Conservation (phyloP, 2,797 vertebrate genomes). For the Tapera naevia region DNA sequence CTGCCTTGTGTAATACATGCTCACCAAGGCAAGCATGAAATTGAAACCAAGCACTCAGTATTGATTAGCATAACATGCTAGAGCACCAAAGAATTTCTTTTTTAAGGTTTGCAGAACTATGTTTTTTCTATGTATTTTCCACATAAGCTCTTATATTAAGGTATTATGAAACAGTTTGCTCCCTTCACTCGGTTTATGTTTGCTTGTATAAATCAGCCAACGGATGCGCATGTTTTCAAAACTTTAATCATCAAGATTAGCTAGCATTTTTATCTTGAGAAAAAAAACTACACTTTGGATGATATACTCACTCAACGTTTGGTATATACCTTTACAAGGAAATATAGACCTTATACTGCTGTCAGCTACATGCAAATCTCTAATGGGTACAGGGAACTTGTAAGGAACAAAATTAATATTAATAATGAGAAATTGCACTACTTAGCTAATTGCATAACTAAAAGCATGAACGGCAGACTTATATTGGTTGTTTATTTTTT, state of each 20-base stretch:
- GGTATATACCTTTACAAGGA: neutral
- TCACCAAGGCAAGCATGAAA: neutral
- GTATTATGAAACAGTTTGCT: neutral
- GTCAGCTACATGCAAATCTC: neutral
- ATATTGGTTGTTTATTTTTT: neutral
- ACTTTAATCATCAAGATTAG: neutral
- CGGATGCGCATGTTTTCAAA: neutral
- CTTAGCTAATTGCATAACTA: conserved; percentile 14
- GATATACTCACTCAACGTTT: neutral
- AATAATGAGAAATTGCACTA: neutral
- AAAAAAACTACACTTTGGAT: neutral
- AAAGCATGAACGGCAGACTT: neutral
- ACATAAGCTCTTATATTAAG: neutral
- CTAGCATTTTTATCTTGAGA: neutral
- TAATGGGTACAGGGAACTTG: neutral
- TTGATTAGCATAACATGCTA: neutral
- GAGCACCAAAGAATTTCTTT: neutral
- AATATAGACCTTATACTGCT: neutral
- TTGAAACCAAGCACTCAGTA: neutral
- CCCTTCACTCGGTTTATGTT: neutral
- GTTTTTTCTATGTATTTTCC: neutral
- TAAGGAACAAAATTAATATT: conserved; percentile 21
- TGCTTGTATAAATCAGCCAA: neutral
- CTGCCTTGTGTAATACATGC: neutral
- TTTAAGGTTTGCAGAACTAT: neutral